Conservation (phyloP, 2,888 invertebrate genomes). For the Sinodicranocentrus sp. region DNA sequence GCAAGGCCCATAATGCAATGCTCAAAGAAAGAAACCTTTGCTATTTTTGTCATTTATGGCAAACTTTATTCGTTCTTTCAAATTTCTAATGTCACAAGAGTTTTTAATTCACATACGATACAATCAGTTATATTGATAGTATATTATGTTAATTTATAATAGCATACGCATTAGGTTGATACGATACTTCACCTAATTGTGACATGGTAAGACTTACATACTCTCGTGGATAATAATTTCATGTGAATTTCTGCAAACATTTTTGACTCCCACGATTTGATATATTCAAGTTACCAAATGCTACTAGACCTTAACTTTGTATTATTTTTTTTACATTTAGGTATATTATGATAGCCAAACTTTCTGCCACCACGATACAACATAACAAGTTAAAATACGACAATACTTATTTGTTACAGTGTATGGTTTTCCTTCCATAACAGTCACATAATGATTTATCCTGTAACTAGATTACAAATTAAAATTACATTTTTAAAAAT, state of each 20-base stretch:
- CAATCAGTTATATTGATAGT: constrained; percentile 41
- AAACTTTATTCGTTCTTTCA: constrained; percentile 52
- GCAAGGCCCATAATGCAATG: too few species aligned
- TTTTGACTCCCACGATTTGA: constrained; percentile 49
- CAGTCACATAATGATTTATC: constrained; percentile 32
- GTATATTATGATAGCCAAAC: constrained; percentile 12
- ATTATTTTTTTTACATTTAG: neutral
- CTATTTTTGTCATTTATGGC: constrained; percentile 42
- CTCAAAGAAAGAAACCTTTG: too few species aligned
- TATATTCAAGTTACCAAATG: constrained; percentile 40
- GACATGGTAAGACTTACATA: neutral
- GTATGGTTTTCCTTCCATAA: constrained; percentile 16
- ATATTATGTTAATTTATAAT: constrained; percentile 37
- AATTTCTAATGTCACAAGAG: constrained; percentile 52
- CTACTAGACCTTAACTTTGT: neutral
- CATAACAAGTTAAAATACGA: too few species aligned
- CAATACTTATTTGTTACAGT: constrained; percentile 11
- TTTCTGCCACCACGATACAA: constrained; percentile 29
- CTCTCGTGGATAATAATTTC: constrained; percentile 46
- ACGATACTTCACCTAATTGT: constrained; percentile 14
- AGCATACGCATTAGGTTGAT: constrained; percentile 36
- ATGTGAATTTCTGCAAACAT: constrained; percentile 56
- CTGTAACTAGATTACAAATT: constrained; percentile 59
- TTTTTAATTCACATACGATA: constrained; percentile 52
- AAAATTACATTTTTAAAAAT: constrained; percentile 64